Percentiles rank a stretch among this genome's conserved stretches.
These are phyloP conservation scores for Hirtodrosophila duncani DNA, from an alignment of 2,888 invertebrate genomes.

Conservation along the genomic window DNA sequence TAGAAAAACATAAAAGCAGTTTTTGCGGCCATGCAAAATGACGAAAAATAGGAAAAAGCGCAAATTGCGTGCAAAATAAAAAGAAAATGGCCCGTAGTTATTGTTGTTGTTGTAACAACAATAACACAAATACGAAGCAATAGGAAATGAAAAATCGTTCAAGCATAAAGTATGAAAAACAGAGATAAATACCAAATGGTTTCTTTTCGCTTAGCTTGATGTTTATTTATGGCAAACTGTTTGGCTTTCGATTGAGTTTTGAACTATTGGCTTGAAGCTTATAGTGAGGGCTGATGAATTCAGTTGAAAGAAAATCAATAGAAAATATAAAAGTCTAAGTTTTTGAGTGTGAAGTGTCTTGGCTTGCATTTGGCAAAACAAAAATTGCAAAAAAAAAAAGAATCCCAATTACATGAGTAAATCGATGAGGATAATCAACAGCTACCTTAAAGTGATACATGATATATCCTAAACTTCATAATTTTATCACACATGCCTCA, in stretches of 20 bases:
- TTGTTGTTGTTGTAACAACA: slow-evolving; percentile 41
- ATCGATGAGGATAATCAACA: too few species aligned
- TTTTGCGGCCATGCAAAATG: slow-evolving; percentile 30
- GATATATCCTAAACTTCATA: too few species aligned
- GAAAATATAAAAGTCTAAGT: neutral
- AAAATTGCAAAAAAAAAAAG: too few species aligned
- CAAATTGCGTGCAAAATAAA: slow-evolving; percentile 30
- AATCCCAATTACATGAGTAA: too few species aligned
- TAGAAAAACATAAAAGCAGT: slow-evolving; percentile 20
- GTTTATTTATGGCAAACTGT: too few species aligned
- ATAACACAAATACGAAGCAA: slow-evolving; percentile 28
- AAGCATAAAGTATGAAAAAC: slow-evolving; percentile 67
- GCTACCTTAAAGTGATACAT: too few species aligned
- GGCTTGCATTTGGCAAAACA: too few species aligned
- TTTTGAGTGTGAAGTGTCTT: neutral
- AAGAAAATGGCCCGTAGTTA: slow-evolving; percentile 30
- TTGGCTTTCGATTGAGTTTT: neutral
- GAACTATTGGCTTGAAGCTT: slow-evolving; percentile 15
- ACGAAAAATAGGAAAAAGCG: slow-evolving; percentile 27
- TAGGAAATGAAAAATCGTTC: slow-evolving; percentile 65
- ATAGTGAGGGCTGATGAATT: slow-evolving; percentile 3
- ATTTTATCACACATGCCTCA: too few species aligned
- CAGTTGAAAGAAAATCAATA: neutral
- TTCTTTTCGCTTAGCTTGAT: slow-evolving; percentile 36
- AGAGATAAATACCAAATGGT: slow-evolving; percentile 62